Percentiles rank a stretch among this genome's conserved stretches.
These are phyloP conservation scores for Listronotus oregonensis DNA, from an alignment of 1,140 invertebrate species.

Conservation along the genomic window DNA sequence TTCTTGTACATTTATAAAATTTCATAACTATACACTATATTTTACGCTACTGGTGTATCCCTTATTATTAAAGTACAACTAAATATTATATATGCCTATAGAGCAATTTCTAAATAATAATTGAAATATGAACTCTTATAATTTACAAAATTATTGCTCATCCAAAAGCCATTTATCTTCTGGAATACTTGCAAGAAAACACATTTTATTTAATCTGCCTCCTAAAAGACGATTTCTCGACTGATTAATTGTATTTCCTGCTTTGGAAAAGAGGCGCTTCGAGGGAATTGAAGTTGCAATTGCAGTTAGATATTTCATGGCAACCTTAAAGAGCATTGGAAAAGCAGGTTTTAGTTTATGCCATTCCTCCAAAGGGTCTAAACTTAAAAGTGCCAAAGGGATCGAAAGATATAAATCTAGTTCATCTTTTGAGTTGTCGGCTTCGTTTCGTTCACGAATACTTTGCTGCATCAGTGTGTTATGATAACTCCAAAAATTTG, in stretches of 20 bases:
- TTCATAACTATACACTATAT: no score
- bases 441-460: no score
- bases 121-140: no score
- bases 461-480: not conserved
- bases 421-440: not conserved
- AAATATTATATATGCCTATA: no score
- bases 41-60: no score
- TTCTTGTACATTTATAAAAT: no score
- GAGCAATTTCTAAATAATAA: no score
- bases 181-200: no score
- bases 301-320: not conserved
- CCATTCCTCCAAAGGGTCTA: slow-evolving; percentile 8
- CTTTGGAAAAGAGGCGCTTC: not conserved
- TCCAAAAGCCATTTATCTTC: no score
- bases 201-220: slow-evolving; percentile 3
- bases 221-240: slow-evolving; percentile 1
- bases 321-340: not conserved
- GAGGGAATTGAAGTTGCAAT: not conserved
- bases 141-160: no score
- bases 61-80: no score
- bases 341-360: not conserved
- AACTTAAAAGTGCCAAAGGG: not conserved
- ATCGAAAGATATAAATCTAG: not conserved
- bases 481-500: slow-evolving; percentile 1
- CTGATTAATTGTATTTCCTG: not conserved